phyloP scores from a whole-genome alignment of 2,888 invertebrate genomes.

The Netelia melanura region DNA sequence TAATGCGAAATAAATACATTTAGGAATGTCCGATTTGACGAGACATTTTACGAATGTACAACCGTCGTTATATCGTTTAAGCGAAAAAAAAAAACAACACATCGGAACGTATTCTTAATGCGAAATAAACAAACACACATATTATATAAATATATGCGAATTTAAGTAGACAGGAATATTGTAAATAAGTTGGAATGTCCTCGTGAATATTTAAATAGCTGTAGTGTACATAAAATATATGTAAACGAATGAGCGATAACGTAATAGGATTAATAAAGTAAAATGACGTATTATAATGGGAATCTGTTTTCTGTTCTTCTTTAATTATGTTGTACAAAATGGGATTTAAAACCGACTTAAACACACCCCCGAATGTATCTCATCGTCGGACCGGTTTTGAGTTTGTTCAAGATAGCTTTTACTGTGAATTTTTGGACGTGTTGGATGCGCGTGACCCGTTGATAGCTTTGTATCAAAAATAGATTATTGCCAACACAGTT shows the following conservation, averaged over 20 bases:
- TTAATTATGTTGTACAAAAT: background rate
- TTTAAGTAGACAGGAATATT: constrained; percentile 47
- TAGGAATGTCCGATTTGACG: constrained; percentile 66
- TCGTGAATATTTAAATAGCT: constrained; percentile 80
- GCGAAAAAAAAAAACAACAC: constrained; percentile 48
- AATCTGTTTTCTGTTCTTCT: constrained; percentile 8
- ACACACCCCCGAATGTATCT: too few relatives aligned
- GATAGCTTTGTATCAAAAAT: background rate
- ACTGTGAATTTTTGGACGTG: too few relatives aligned
- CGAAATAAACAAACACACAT: constrained; percentile 52
- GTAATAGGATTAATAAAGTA: constrained; percentile 82
- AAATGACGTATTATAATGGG: constrained; percentile 75
- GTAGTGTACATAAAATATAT: constrained; percentile 78
- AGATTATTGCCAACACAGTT: background rate
- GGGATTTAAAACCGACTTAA: background rate
- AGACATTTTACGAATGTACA: constrained; percentile 67
- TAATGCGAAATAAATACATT: constrained; percentile 66
- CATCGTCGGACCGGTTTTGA: too few relatives aligned
- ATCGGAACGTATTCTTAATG: constrained; percentile 54
- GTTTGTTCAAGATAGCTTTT: too few relatives aligned
- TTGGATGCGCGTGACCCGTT: too few relatives aligned
- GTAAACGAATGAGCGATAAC: constrained; percentile 80
- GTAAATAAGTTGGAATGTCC: constrained; percentile 66
- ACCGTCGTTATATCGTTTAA: constrained; percentile 64
- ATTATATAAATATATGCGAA: constrained; percentile 45